phyloP scores from a whole-genome alignment of 1,140 invertebrate species.

The Aphidius ervi region DNA sequence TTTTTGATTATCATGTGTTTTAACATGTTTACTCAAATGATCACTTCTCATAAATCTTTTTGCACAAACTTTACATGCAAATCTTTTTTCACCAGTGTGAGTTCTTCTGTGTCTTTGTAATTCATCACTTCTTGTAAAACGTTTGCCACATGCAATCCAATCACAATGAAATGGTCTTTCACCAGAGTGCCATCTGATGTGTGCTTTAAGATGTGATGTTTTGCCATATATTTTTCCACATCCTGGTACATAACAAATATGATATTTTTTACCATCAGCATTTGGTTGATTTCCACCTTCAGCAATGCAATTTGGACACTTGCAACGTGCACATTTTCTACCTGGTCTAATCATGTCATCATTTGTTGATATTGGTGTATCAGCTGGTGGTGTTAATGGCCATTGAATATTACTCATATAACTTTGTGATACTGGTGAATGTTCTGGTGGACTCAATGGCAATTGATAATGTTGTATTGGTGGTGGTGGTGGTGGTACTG shows the following conservation, averaged over 20 bases:
- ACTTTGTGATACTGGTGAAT: conserved; percentile 27
- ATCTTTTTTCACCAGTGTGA: conserved; percentile 80
- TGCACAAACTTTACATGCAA: conserved; percentile 66
- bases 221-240: conserved; percentile 90
- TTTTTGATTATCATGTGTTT: conserved; percentile 68
- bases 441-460: conserved; percentile 32
- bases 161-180: conserved; percentile 73
- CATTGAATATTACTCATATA: conserved; percentile 32
- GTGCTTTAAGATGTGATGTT: conserved; percentile 85
- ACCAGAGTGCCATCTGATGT: conserved; percentile 80
- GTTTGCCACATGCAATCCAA: conserved; percentile 80
- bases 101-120: conserved; percentile 76
- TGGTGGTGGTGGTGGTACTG: background rate
- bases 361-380: conserved; percentile 18
- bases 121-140: conserved; percentile 86
- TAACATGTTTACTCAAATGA: conserved; percentile 79
- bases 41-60: conserved; percentile 82
- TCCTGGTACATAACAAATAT: conserved; percentile 87
- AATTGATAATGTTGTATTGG: conserved; percentile 36
- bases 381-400: conserved; percentile 30
- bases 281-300: conserved; percentile 58
- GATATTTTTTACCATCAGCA: conserved; percentile 67
- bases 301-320: conserved; percentile 68
- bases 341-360: conserved; percentile 16
- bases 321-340: conserved; percentile 58